Percentiles rank a stretch among this genome's conserved stretches.
Conservation (phyloP, 2,113 vertebrate genomes). For the Chaenocephalus aceratus region DNA sequence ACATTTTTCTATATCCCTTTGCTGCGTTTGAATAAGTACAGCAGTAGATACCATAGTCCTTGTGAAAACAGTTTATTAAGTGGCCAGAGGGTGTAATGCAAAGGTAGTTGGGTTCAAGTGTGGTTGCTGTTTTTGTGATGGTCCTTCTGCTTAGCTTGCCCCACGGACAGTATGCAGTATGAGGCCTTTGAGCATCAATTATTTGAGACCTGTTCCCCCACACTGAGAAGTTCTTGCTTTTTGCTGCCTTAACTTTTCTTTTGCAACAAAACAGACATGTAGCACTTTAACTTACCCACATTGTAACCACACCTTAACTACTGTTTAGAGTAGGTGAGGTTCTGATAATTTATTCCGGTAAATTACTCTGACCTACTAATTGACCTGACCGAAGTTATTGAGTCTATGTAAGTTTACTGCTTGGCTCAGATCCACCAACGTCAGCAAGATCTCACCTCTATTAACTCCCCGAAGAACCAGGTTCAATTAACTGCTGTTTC, state of each 20-base stretch:
- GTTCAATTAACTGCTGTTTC: no score
- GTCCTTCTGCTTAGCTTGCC: not conserved
- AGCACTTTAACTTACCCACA: not conserved
- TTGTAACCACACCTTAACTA: not conserved
- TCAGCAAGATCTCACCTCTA: no score
- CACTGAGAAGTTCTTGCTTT: not conserved
- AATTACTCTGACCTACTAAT: no score
- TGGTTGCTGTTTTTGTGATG: not conserved
- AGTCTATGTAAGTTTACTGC: no score
- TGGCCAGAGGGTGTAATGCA: conserved; percentile 8
- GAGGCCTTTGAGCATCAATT: not conserved
- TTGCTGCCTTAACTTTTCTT: not conserved
- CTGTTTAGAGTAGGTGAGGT: no score
- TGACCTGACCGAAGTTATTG: no score
- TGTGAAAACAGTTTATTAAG: conserved; percentile 11
- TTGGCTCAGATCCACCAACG: no score
- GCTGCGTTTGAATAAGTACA: not conserved
- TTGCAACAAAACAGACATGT: not conserved
- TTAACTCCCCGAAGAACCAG: no score
- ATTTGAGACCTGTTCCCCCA: not conserved
- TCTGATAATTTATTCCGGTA: no score
- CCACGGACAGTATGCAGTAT: not conserved
- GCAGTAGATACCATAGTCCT: not conserved
- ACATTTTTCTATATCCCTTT: not conserved
- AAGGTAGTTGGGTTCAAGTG: conserved; percentile 3